Conservation (phyloP, 2,888 invertebrate species). For the Cybosia mesomella region DNA sequence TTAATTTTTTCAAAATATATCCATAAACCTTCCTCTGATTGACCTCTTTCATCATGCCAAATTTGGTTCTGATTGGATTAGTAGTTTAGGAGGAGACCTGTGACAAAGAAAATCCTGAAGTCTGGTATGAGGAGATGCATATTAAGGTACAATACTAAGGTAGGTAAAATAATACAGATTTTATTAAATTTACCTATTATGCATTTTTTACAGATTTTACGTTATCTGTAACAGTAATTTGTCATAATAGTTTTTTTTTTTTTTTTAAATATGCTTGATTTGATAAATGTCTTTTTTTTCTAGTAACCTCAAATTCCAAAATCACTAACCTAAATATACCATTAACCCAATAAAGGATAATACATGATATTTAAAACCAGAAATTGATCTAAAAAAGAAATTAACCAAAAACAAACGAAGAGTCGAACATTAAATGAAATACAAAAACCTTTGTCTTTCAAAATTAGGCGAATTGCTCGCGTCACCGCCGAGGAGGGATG, state of each 20-base stretch:
- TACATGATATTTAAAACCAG: background rate
- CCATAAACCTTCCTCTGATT: too few species aligned
- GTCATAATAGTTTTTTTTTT: background rate
- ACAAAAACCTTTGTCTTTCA: constrained; percentile 60
- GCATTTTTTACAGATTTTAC: background rate
- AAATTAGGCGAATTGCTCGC: constrained; percentile 50
- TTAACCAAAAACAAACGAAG: constrained; percentile 13
- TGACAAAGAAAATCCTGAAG: too few species aligned
- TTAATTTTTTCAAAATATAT: too few species aligned
- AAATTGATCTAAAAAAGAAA: background rate
- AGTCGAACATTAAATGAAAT: constrained; percentile 12
- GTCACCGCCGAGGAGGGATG: constrained; percentile 51
- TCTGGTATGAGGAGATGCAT: too few species aligned
- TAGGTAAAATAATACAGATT: too few species aligned
- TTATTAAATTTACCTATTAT: too few species aligned
- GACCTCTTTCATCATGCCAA: too few species aligned
- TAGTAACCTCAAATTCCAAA: background rate
- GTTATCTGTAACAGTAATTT: too few species aligned
- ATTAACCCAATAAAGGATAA: background rate
- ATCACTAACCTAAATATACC: too few species aligned
- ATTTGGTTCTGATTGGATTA: too few species aligned
- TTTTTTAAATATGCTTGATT: background rate
- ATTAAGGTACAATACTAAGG: too few species aligned
- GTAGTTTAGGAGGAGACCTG: too few species aligned
- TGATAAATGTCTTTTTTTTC: background rate